Evolutionary conservation across 2,888 invertebrate genomes (phyloP).

Genomic region (Eristalis pertinax): DNA sequence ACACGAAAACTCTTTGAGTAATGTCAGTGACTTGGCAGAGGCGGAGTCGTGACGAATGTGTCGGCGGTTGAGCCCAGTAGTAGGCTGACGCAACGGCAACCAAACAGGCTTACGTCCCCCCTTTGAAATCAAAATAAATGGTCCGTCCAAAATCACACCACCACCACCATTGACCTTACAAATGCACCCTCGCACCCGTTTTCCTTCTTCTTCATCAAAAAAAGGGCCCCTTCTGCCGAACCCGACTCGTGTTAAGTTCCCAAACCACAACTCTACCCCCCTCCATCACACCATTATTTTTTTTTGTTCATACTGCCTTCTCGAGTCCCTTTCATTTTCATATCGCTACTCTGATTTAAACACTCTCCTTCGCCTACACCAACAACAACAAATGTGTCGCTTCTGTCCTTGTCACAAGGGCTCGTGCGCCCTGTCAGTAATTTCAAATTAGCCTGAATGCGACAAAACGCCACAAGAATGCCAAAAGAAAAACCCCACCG

Average conservation of each 20-base stretch:
- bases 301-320: background rate
- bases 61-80: too few relatives aligned
- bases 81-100: too few relatives aligned
- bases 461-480: conserved; percentile 64
- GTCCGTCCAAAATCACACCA: background rate
- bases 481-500: conserved; percentile 8
- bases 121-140: too few relatives aligned
- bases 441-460: conserved; percentile 70
- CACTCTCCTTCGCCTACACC: conserved; percentile 28
- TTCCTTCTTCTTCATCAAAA: background rate
- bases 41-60: too few relatives aligned
- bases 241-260: background rate
- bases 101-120: too few relatives aligned
- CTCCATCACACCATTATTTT: background rate
- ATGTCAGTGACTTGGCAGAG: too few relatives aligned
- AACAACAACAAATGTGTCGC: conserved; percentile 29
- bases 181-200: background rate
- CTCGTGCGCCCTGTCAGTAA: conserved; percentile 58
- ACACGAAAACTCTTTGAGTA: too few relatives aligned
- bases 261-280: background rate
- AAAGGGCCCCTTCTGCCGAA: background rate
- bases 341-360: conserved; percentile 34
- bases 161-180: background rate
- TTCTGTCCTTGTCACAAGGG: conserved; percentile 17
- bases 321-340: background rate